These are phyloP conservation scores for Strongylocentrotus purpuratus DNA, from an alignment of 35 echinoderm and acorn worm species.

Conservation along the genomic window DNA sequence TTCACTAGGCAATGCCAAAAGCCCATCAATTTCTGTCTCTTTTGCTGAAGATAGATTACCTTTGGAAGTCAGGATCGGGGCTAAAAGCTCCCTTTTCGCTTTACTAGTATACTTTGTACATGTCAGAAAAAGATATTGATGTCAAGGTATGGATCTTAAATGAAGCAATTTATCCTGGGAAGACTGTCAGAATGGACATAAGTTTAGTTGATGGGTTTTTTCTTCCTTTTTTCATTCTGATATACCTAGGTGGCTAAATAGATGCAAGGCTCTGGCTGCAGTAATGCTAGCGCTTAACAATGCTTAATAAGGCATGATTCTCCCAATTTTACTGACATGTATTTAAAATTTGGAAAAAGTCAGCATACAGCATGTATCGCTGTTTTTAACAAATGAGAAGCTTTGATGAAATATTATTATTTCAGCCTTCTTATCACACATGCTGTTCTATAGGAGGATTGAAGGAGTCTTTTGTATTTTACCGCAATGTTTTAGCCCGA, in stretches of 20 bases:
- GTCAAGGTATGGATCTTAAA: conserved; percentile 4
- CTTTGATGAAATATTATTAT: neutral
- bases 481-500: neutral
- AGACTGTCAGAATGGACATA: neutral
- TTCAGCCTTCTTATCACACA: neutral
- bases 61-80: neutral
- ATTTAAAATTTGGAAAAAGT: too few species aligned
- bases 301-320: neutral
- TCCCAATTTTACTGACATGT: neutral
- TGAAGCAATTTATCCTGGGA: neutral
- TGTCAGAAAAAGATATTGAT: conserved; percentile 4
- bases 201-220: neutral
- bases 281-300: neutral
- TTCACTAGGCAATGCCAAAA: neutral
- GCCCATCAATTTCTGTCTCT: conserved; percentile 16
- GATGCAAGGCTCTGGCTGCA: neutral
- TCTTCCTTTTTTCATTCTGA: neutral
- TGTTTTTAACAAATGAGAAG: neutral
- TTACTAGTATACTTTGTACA: neutral
- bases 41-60: conserved; percentile 11
- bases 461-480: neutral
- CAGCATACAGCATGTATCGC: neutral
- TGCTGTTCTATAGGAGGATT: neutral
- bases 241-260: neutral
- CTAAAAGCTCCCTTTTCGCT: neutral